Conservation (phyloP, 2,113 vertebrate genomes). For the Oxyruncus cristatus region DNA sequence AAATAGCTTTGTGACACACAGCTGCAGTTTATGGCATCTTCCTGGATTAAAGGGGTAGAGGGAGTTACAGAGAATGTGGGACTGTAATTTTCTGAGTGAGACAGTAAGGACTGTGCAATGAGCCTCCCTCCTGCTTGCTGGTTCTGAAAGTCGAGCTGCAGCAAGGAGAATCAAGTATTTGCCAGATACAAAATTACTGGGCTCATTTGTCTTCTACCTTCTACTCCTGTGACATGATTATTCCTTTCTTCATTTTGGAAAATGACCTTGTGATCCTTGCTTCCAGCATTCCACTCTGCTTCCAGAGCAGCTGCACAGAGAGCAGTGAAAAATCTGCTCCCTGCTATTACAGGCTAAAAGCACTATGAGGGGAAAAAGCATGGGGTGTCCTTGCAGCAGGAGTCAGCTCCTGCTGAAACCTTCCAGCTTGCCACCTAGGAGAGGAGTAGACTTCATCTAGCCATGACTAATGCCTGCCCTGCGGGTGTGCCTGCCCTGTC, state of each 20-base stretch:
- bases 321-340: slow-evolving; percentile 13
- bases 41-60: background rate
- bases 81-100: background rate
- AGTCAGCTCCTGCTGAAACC: background rate
- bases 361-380: background rate
- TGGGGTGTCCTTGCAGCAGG: background rate
- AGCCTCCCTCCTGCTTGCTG: background rate
- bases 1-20: background rate
- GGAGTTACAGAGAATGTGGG: background rate
- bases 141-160: background rate
- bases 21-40: background rate
- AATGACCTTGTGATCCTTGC: slow-evolving; percentile 18
- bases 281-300: slow-evolving; percentile 22
- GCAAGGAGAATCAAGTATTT: background rate
- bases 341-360: background rate
- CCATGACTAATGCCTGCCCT: background rate
- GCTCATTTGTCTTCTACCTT: slow-evolving; percentile 48
- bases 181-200: background rate
- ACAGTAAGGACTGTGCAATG: background rate
- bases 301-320: slow-evolving; percentile 32
- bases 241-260: slow-evolving; percentile 43
- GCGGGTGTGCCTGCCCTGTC: background rate
- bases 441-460: background rate
- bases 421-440: background rate
- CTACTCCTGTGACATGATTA: slow-evolving; percentile 39